A percentile compares a stretch with the other conserved stretches of the same genome.
phyloP scores from a whole-genome alignment of 2,797 vertebrate species.

The Intellagama lesueurii region DNA sequence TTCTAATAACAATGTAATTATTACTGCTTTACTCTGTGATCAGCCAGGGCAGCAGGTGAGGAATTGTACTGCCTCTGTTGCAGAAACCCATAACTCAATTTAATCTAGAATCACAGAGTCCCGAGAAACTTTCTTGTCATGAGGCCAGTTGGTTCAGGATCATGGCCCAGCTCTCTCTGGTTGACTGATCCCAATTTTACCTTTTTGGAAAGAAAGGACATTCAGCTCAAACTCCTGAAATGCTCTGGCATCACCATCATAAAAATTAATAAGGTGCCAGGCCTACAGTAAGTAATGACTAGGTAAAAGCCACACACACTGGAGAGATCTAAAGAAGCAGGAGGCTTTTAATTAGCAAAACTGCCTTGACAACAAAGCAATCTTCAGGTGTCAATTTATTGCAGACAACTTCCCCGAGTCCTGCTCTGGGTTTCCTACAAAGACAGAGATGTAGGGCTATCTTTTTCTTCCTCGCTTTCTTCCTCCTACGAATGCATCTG shows the following conservation, averaged over 20 bases:
- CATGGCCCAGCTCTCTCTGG: background rate
- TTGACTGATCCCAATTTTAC: conserved; percentile 20
- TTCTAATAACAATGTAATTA: no score
- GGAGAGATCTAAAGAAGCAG: conserved; percentile 35
- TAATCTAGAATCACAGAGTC: background rate
- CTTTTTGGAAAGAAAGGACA: background rate
- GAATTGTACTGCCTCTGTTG: background rate
- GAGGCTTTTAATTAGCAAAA: conserved; percentile 31
- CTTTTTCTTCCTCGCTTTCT: background rate
- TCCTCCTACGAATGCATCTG: background rate
- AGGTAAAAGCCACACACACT: conserved; percentile 5
- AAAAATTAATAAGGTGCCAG: conserved; percentile 37
- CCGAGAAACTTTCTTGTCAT: background rate
- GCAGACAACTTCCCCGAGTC: background rate
- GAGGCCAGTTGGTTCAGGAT: background rate
- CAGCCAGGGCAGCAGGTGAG: background rate
- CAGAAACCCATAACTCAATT: background rate
- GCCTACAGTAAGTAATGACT: conserved; percentile 22
- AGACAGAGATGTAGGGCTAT: background rate
- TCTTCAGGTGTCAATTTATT: conserved; percentile 32
- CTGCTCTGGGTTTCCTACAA: conserved; percentile 2
- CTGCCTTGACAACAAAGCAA: background rate
- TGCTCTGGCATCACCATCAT: conserved; percentile 26
- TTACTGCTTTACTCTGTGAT: background rate
- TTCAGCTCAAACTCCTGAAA: background rate